Base-by-base conservation (phyloP, 1,140 invertebrate species). In the Scaptomyza graminum region DNA sequence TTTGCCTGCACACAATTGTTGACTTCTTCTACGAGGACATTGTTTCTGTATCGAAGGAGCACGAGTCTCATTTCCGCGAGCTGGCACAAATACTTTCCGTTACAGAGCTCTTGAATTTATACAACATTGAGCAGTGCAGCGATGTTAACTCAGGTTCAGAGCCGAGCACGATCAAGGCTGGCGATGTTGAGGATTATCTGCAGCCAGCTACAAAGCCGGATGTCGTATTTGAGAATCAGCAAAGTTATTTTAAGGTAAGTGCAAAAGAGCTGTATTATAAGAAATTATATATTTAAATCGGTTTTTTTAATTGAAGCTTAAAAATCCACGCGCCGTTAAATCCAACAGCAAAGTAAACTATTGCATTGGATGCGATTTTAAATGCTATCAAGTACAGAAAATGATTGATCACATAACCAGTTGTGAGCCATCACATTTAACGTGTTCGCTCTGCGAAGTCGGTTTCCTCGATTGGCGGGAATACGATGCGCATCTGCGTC, bases 361-460 rank as follows among this genome's bases (percentile, higher is more conserved):
- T 18, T 92, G 92, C 54, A 90, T 92, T 50, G 91, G 79, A 6
- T 92, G 92, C 56, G 76, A 90, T 39, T 92, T 85, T 18, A 92
- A 92, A 54, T 92, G 91, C 63, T 92, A 92, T 37, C 90, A 87
- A 56, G 91, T 92, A 3, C 87, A 82, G 43, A 90, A 92, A 60
- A 87, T 92, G 85, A 87, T 92, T 37, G 71, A 78, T 8, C 92
- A 92, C 76, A 90, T 93, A 68, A 79, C 87, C 9, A 92, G 90
- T 44, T 93, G 93, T 54, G 88, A 93, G 46, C 92, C 93, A 57
- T 92, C 90, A 0, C 92, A 93, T 37, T 73, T 93, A 34, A 90
- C 92, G 0, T 94, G 93, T 74, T 93, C 92, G 12, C 90, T 93
- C 9, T 94, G 93, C 76, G 91, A 93, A 39, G 91, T 91, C 47